Evolutionary conservation across 2,888 invertebrate genomes (phyloP).

Genomic region (Idaea biselata): DNA sequence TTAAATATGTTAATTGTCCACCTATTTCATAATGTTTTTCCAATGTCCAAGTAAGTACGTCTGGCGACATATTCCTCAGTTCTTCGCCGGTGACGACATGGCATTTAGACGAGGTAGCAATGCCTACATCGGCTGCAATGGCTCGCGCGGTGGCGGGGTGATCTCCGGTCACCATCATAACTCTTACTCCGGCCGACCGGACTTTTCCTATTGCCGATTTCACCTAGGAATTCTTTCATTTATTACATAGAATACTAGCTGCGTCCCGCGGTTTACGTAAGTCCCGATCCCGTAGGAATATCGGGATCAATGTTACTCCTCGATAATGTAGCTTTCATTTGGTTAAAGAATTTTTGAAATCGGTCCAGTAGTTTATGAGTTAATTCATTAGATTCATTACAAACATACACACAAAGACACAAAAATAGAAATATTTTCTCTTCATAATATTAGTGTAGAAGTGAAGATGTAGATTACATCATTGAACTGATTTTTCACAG

Average conservation of each 20-base stretch:
- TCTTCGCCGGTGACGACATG: slow-evolving; percentile 80
- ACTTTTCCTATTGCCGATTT: slow-evolving; percentile 82
- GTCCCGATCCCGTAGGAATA: no score
- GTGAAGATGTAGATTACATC: no score
- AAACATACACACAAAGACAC: no score
- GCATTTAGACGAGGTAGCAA: slow-evolving; percentile 81
- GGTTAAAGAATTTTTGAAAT: no score
- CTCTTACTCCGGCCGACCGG: slow-evolving; percentile 88
- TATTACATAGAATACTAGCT: background rate
- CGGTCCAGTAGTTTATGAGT: no score
- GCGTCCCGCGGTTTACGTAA: no score
- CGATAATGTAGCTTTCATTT: no score
- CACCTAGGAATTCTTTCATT: slow-evolving; percentile 41
- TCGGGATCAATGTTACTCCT: no score
- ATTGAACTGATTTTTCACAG: no score
- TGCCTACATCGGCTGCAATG: slow-evolving; percentile 87
- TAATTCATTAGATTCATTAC: no score
- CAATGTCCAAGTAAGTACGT: slow-evolving; percentile 75
- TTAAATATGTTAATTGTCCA: slow-evolving; percentile 21
- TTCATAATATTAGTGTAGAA: no score
- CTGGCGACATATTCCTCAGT: slow-evolving; percentile 77
- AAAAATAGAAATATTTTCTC: no score
- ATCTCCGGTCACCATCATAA: slow-evolving; percentile 91
- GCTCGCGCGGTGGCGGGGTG: slow-evolving; percentile 90
- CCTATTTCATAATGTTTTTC: slow-evolving; percentile 71